Evolutionary conservation across 2,888 invertebrate genomes (phyloP).

Genomic region (Melitaea athalia): DNA sequence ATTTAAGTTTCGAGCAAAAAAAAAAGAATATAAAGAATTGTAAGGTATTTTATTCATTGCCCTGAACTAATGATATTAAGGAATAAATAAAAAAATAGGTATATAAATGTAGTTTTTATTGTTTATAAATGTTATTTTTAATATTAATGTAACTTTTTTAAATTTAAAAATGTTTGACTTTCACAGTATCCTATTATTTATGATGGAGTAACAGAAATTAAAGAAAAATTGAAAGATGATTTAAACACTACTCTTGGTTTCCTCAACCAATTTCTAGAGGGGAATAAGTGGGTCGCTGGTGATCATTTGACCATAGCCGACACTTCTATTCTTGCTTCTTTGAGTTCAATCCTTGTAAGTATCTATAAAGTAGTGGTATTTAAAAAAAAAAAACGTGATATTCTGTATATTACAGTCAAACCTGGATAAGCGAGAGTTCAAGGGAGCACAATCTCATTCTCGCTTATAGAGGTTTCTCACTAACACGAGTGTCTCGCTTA

Average conservation of each 20-base stretch:
- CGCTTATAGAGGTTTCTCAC: too few species aligned
- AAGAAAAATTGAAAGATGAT: slow-evolving; percentile 76
- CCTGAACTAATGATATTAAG: too few species aligned
- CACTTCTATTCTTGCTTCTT: slow-evolving; percentile 80
- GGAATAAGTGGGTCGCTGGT: slow-evolving; percentile 84
- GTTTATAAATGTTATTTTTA: too few species aligned
- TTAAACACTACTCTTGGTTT: slow-evolving; percentile 83
- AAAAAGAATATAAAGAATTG: background rate
- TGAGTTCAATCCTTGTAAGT: slow-evolving; percentile 81
- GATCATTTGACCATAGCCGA: slow-evolving; percentile 85
- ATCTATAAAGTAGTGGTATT: background rate
- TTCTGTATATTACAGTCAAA: too few species aligned
- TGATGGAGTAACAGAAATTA: slow-evolving; percentile 81
- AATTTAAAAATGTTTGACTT: background rate
- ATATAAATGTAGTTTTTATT: too few species aligned
- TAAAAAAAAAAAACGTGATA: too few species aligned
- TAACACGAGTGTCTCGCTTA: too few species aligned
- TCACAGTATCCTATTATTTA: slow-evolving; percentile 84
- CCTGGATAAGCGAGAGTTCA: too few species aligned
- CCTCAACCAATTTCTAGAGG: slow-evolving; percentile 81
- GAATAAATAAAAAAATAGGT: too few species aligned
- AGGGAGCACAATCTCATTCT: too few species aligned
- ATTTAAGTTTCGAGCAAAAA: background rate
- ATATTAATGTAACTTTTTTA: slow-evolving; percentile 4
- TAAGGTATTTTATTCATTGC: background rate